A percentile compares a stretch with the other conserved stretches of the same genome.
Conservation (phyloP, 2,797 vertebrate genomes). For the Gastrophryne carolinensis region DNA sequence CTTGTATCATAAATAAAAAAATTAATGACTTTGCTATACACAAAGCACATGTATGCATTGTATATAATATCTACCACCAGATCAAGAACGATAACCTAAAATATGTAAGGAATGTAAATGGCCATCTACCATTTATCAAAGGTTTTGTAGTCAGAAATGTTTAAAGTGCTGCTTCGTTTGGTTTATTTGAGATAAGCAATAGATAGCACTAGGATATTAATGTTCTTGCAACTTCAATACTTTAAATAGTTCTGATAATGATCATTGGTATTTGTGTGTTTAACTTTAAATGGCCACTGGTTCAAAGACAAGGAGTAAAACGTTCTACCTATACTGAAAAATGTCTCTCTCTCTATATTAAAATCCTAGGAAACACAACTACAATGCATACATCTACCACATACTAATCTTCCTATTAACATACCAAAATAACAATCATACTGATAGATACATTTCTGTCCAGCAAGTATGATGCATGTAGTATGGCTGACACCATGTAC, state of each 20-base stretch:
- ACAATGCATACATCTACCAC: no score
- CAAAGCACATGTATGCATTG: background rate
- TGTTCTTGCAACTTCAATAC: background rate
- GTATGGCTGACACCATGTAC: no score
- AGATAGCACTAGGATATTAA: constrained; percentile 6
- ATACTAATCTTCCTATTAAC: no score
- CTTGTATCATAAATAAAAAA: no score
- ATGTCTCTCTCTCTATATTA: no score
- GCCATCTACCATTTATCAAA: constrained; percentile 15
- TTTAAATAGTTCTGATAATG: background rate
- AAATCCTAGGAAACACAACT: no score
- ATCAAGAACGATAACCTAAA: constrained; percentile 16
- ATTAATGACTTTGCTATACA: no score
- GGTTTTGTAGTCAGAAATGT: constrained; percentile 12
- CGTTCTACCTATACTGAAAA: no score
- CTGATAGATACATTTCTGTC: no score
- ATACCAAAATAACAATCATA: no score
- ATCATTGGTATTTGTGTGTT: background rate
- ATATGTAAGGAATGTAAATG: constrained; percentile 41
- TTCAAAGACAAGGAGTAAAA: no score
- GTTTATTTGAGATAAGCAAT: background rate
- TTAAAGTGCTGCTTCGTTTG: constrained; percentile 14
- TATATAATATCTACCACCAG: constrained; percentile 21
- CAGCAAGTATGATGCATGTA: no score
- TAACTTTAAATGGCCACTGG: background rate